Evolutionary conservation across 2,888 invertebrate species (phyloP).

Genomic region (Meteorus colon): DNA sequence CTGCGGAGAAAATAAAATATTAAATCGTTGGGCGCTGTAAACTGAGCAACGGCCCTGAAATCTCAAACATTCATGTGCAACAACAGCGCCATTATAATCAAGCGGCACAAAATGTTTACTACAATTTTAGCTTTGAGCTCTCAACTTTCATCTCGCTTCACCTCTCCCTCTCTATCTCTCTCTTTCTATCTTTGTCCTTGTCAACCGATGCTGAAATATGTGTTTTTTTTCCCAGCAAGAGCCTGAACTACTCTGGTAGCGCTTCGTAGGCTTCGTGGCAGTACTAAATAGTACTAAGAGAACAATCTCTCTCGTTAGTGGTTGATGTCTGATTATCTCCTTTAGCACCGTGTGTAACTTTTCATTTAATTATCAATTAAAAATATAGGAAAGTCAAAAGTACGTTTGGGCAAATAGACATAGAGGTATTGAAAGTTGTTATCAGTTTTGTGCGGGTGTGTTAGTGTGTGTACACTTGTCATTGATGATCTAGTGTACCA

Average conservation of each 20-base stretch:
- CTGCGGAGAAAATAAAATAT: too few relatives aligned
- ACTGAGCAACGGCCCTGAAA: not conserved
- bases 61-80: not conserved
- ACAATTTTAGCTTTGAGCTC: not conserved
- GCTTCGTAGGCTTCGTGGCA: slow-evolving; percentile 3
- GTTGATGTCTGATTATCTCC: not conserved
- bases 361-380: not conserved
- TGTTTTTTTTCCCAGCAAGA: not conserved
- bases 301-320: not conserved
- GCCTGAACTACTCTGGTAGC: not conserved
- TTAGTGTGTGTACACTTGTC: too few relatives aligned
- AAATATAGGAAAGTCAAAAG: not conserved
- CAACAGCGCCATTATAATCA: not conserved
- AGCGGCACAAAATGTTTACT: not conserved
- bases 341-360: not conserved
- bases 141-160: too few relatives aligned
- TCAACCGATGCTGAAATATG: not conserved
- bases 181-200: not conserved
- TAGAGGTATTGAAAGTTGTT: not conserved
- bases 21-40: too few relatives aligned
- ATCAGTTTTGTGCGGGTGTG: not conserved
- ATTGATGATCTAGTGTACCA: too few relatives aligned
- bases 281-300: not conserved
- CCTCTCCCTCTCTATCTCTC: not conserved
- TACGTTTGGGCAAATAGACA: not conserved